Base-by-base conservation (phyloP, 2,888 invertebrate species). In the Hybos culiciformis region DNA sequence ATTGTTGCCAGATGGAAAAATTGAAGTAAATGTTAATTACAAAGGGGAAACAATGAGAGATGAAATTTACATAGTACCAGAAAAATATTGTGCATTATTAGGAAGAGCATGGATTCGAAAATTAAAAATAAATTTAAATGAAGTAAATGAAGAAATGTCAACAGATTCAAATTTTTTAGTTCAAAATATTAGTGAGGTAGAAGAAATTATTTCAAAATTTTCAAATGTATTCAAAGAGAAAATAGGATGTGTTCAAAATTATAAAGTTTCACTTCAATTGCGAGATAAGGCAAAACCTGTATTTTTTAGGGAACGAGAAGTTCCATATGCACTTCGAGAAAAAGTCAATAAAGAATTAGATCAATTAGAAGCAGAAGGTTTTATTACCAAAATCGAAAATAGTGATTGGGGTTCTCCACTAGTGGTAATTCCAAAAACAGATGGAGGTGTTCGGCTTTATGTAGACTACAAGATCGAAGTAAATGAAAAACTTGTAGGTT, bases 381-480 rank as follows among this genome's bases (percentile, higher is more conserved):
- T 44, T 26, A 39, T 44, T n/a, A 38, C 43, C 11, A 49, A 46
- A 46, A 32, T 46, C 5, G 42, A 48, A 9, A 45, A 42, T 6
- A 45, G 46, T 19, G 42, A 48, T 19, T 45, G 45, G 48, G 44
- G 44, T 21, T 44, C 48, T 32, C 44, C 43, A 24, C 24, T 48
- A 32, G 44, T 48, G 12, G 37, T 45, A 6, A 46, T 47, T 18
- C 37, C 48, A 15, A 48, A 48, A 38, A 9, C 43, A 12, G 45
- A 48, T 39, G 48, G 44, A 12, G 42, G 38, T 3, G 41, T 50
- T 3, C 31, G 47, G 2, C 26, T 50, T 17, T 46, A 42, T 36
- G 48, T 45, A 1, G 48, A 46, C 32, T 48, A 48, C n/a, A 50
- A 50, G 34, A 40, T 50, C 3, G 48, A 32, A 8, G 48, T 50